Evolutionary conservation across 2,888 invertebrate genomes (phyloP).

Genomic region (Mongoloraphidia duomilia): DNA sequence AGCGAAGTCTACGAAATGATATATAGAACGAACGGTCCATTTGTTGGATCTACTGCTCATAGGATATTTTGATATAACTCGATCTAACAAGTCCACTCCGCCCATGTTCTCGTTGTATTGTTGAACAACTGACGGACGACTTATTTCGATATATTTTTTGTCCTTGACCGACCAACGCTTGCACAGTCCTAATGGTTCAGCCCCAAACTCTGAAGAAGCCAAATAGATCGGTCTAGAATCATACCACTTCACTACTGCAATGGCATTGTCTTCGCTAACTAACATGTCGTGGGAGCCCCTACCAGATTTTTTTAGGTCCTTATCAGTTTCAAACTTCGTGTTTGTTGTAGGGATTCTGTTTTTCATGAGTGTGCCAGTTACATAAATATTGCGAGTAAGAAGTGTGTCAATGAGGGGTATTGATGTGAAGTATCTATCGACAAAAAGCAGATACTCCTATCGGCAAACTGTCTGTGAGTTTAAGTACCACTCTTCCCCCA

Average conservation of each 20-base stretch:
- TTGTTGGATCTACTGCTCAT: slow-evolving; percentile 14
- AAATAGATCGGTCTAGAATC: slow-evolving; percentile 6
- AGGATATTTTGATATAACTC: slow-evolving; percentile 13
- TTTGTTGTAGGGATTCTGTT: slow-evolving; percentile 4
- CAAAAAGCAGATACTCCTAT: slow-evolving; percentile 8
- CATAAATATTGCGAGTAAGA: slow-evolving; percentile 7
- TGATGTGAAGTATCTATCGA: slow-evolving; percentile 11
- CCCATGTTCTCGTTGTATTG: slow-evolving; percentile 12
- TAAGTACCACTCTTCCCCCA: slow-evolving; percentile 13
- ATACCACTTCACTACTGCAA: slow-evolving; percentile 4
- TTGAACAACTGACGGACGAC: slow-evolving; percentile 11
- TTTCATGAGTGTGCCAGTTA: slow-evolving; percentile 12
- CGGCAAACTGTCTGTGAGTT: slow-evolving; percentile 1
- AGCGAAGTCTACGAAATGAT: slow-evolving; percentile 14
- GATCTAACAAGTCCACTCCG: slow-evolving; percentile 12
- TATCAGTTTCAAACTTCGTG: slow-evolving; percentile 6
- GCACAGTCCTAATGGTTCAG: slow-evolving; percentile 10
- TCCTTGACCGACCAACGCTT: too few species aligned
- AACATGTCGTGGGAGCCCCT: slow-evolving; percentile 5
- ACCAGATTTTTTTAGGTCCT: slow-evolving; percentile 6
- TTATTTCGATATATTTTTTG: slow-evolving; percentile 9
- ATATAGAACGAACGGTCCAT: slow-evolving; percentile 13
- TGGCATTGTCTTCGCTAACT: slow-evolving; percentile 1
- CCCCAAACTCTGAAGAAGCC: slow-evolving; percentile 4
- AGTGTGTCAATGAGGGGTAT: slow-evolving; percentile 9